Evolutionary conservation across 2,113 vertebrate genomes (phyloP).

Genomic region (Phylloscopus trochilus): DNA sequence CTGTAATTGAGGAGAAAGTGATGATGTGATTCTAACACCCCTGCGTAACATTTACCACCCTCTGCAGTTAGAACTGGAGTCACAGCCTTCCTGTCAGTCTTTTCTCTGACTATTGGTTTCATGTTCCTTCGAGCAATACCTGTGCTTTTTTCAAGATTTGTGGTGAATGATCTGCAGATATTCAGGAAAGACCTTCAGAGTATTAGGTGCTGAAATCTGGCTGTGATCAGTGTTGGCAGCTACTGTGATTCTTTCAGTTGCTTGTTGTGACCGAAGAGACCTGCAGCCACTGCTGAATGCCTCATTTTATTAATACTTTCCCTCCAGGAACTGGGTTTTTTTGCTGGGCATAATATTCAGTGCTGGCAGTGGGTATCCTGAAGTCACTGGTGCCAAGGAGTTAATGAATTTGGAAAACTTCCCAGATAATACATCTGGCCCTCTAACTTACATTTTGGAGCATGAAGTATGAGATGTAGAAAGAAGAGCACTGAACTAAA

Average conservation of each 20-base stretch:
- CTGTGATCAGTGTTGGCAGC: neutral
- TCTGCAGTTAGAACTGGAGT: neutral
- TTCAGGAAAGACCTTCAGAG: neutral
- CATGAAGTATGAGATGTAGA: slow-evolving; percentile 36
- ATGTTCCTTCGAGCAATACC: neutral
- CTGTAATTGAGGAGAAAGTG: neutral
- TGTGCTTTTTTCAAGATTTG: neutral
- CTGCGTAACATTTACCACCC: neutral
- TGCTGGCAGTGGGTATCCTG: slow-evolving; percentile 52
- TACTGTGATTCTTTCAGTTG: neutral
- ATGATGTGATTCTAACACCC: neutral
- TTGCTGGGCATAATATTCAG: slow-evolving; percentile 45
- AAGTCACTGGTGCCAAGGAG: slow-evolving; percentile 59
- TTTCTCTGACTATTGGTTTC: neutral
- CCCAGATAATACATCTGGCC: slow-evolving; percentile 75
- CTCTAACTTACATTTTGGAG: slow-evolving; percentile 49
- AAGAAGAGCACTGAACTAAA: slow-evolving; percentile 47
- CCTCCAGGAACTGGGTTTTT: slow-evolving; percentile 57
- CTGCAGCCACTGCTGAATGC: slow-evolving; percentile 8
- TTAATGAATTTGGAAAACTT: slow-evolving; percentile 73
- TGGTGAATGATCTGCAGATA: neutral
- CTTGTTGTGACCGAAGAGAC: slow-evolving; percentile 22
- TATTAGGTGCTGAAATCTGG: neutral
- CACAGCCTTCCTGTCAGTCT: neutral
- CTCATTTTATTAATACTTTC: slow-evolving; percentile 63